Percentiles rank a stretch among this genome's conserved stretches.
These are phyloP conservation scores for Trogon melanurus DNA, from an alignment of 2,113 vertebrate genomes.

Conservation along the genomic window DNA sequence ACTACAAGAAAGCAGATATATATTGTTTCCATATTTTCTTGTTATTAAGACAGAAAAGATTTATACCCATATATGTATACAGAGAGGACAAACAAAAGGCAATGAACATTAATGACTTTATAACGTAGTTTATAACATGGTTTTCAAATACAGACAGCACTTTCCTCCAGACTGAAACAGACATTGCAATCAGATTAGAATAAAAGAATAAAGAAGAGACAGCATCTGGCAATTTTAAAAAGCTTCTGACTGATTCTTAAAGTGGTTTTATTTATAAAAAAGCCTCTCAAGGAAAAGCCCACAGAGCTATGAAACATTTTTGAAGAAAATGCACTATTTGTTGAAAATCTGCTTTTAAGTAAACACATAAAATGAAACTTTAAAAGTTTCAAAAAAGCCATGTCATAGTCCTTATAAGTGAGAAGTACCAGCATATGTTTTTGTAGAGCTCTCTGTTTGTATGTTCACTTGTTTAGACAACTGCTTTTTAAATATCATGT, in stretches of 20 bases:
- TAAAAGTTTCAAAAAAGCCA: neutral
- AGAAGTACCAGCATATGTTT: neutral
- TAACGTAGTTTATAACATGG: neutral
- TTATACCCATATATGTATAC: neutral
- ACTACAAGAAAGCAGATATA: neutral
- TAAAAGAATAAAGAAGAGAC: neutral
- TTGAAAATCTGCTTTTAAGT: neutral
- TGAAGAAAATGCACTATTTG: neutral
- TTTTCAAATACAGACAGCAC: neutral
- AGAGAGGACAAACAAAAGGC: neutral
- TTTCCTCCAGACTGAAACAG: neutral
- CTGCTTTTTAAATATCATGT: neutral
- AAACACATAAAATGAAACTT: neutral
- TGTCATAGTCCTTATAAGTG: neutral
- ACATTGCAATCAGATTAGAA: neutral
- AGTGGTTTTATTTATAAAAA: neutral
- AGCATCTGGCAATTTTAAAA: constrained; percentile 3
- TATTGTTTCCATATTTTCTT: neutral
- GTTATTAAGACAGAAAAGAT: neutral
- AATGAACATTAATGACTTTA: neutral
- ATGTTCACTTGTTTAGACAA: neutral
- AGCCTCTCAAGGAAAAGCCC: neutral
- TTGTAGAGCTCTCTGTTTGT: neutral
- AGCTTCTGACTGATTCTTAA: neutral
- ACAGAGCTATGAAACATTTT: neutral